Percentiles rank a stretch among this genome's conserved stretches.
Evolutionary conservation across 2,797 vertebrate genomes (phyloP).

Genomic region (Gallinago nigripennis): DNA sequence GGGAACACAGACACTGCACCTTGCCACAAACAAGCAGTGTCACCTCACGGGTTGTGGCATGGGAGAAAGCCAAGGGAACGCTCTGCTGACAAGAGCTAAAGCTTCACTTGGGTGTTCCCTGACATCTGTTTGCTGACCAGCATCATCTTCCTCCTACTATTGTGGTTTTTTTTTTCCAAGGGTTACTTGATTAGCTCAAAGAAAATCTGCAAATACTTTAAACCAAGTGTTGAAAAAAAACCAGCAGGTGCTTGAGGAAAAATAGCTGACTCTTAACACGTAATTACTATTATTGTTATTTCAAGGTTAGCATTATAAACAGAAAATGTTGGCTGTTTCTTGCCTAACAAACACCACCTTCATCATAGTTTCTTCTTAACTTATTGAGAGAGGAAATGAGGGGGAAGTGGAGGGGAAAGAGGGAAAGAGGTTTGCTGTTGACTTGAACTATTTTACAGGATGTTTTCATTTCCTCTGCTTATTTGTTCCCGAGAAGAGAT

Average conservation of each 20-base stretch:
- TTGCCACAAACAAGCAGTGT: background rate
- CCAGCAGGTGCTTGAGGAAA: background rate
- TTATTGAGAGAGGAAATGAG: background rate
- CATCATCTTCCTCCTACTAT: background rate
- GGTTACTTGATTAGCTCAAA: background rate
- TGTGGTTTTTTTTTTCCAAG: background rate
- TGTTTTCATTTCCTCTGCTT: background rate
- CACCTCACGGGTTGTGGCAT: accelerated
- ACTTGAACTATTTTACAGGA: background rate
- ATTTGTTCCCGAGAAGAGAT: background rate
- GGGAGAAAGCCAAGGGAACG: background rate
- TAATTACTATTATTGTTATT: background rate
- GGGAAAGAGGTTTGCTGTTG: background rate
- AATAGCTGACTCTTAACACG: background rate
- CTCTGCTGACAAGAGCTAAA: background rate
- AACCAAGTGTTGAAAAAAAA: background rate
- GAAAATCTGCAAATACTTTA: background rate
- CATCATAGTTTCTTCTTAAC: background rate
- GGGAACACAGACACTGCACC: background rate
- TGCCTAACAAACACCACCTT: background rate
- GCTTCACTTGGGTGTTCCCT: background rate
- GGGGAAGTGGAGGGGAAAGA: background rate
- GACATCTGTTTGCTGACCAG: background rate
- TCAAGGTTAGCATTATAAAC: background rate
- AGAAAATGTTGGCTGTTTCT: background rate